Percentiles rank a stretch among this genome's conserved stretches.
These are phyloP conservation scores for Hanleya hanleyi DNA, from an alignment of 2,888 invertebrate genomes.

Conservation along the genomic window DNA sequence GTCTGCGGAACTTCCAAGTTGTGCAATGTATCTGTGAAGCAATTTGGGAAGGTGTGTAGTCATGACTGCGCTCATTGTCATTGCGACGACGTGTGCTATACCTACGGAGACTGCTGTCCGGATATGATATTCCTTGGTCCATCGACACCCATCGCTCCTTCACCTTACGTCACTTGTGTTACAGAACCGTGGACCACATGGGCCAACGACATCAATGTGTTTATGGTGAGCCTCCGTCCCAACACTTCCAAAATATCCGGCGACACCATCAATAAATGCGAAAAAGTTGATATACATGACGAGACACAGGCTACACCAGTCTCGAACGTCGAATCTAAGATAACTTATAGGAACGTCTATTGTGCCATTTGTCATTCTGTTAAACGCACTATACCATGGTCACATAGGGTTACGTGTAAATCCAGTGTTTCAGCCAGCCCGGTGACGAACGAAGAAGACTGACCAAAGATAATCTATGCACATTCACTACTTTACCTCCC, in stretches of 20 bases:
- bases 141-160: not conserved
- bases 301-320: not conserved
- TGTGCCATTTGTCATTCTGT: constrained; percentile 13
- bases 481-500: not conserved
- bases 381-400: not conserved
- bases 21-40: not conserved
- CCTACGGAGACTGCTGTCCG: constrained; percentile 41
- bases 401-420: not conserved
- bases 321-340: not conserved
- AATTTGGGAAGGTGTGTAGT: not conserved
- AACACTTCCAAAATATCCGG: not conserved
- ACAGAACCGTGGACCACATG: not conserved
- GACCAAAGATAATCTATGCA: not conserved
- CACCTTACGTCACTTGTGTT: not conserved
- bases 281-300: not conserved
- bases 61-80: constrained; percentile 33
- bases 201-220: not conserved
- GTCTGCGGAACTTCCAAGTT: not conserved
- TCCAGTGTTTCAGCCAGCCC: not conserved
- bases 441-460: not conserved
- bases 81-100: constrained; percentile 34
- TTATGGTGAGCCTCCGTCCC: not conserved
- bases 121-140: constrained; percentile 24
- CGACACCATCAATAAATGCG: not conserved
- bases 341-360: constrained; percentile 10